Evolutionary conservation across 1,140 invertebrate genomes (phyloP).

Genomic region (Dufourea novaeangliae): DNA sequence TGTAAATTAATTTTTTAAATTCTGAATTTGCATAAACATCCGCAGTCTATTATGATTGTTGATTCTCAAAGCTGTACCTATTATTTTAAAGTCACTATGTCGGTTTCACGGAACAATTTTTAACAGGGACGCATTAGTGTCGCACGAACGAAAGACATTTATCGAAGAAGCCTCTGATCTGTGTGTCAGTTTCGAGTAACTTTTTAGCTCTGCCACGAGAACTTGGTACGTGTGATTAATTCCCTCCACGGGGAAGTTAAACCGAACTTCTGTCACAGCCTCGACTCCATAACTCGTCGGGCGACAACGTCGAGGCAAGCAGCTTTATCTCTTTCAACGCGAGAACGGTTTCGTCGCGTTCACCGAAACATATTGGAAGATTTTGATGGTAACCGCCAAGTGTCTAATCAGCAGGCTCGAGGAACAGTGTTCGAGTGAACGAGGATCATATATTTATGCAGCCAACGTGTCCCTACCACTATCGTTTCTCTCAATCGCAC

Average conservation of each 20-base stretch:
- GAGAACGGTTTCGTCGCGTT: not conserved
- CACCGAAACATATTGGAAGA: not conserved
- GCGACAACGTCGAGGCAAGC: not conserved
- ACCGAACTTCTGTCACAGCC: conserved; percentile 4
- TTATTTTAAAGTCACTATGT: too few relatives aligned
- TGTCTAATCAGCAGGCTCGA: not conserved
- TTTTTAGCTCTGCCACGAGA: not conserved
- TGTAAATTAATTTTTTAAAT: too few relatives aligned
- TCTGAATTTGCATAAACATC: too few relatives aligned
- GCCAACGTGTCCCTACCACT: too few relatives aligned
- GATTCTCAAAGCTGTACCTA: too few relatives aligned
- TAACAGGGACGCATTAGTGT: too few relatives aligned
- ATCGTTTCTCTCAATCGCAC: too few relatives aligned
- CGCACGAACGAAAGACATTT: not conserved
- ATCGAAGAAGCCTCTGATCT: not conserved
- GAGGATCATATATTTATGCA: not conserved
- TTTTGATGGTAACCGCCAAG: not conserved
- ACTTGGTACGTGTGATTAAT: conserved; percentile 30
- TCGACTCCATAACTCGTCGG: conserved; percentile 4
- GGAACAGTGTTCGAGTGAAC: not conserved
- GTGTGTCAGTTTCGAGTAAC: not conserved
- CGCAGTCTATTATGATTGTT: too few relatives aligned
- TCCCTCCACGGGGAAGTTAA: conserved; percentile 2
- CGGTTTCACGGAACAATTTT: too few relatives aligned
- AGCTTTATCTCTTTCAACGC: conserved; percentile 29